Conservation (phyloP, 2,888 invertebrate species). For the Invenusta paracnida region DNA sequence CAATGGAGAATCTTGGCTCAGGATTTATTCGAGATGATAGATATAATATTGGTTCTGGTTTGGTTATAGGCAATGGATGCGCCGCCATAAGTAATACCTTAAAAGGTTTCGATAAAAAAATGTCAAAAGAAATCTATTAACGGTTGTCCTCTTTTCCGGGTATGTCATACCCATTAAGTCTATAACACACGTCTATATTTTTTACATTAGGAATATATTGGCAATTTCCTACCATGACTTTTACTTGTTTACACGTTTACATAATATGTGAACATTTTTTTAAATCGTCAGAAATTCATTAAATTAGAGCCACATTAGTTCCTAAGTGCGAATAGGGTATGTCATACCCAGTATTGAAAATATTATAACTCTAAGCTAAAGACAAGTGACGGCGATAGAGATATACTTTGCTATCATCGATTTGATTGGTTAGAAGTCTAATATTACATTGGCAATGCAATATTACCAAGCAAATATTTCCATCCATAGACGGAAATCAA, state of each 20-base stretch:
- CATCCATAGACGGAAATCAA: no score
- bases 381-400: background rate
- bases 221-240: slow-evolving; percentile 16
- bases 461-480: no score
- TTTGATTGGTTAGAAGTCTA: no score
- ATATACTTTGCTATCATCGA: no score
- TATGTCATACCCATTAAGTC: slow-evolving; percentile 11
- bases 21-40: no score
- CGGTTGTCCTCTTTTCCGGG: slow-evolving; percentile 18
- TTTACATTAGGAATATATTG: slow-evolving; percentile 20
- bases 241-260: slow-evolving; percentile 16
- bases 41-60: no score
- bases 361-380: slow-evolving; percentile 13
- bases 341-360: slow-evolving; percentile 19
- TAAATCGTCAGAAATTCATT: slow-evolving; percentile 15
- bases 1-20: no score
- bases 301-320: slow-evolving; percentile 18
- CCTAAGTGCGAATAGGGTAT: background rate
- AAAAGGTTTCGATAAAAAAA: no score
- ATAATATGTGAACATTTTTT: background rate
- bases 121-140: no score
- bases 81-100: no score
- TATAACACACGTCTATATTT: background rate
- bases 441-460: no score
- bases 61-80: no score